A percentile compares a stretch with the other conserved stretches of the same genome.
phyloP scores from a whole-genome alignment of 2,888 invertebrate genomes.

The Norana najaformis region DNA sequence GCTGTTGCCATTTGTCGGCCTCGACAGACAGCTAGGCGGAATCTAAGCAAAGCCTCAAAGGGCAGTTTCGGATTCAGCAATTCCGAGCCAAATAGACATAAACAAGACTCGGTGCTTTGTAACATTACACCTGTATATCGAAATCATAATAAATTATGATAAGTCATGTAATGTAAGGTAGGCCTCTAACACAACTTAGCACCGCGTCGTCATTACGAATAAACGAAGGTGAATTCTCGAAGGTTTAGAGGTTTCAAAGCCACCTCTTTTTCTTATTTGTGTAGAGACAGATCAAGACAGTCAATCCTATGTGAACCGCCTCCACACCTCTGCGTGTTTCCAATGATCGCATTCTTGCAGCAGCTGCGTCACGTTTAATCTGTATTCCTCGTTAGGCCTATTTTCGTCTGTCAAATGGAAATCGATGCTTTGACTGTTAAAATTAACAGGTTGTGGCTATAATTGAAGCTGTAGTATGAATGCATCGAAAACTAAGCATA shows the following conservation, averaged over 20 bases:
- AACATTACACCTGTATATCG: too few relatives aligned
- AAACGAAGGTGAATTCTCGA: not conserved
- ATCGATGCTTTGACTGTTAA: not conserved
- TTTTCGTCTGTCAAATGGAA: too few relatives aligned
- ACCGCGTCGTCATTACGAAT: not conserved
- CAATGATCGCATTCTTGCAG: not conserved
- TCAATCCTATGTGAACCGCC: not conserved
- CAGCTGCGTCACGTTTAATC: not conserved
- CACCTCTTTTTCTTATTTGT: too few relatives aligned
- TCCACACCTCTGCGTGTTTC: not conserved
- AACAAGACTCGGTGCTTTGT: not conserved
- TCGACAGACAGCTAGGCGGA: not conserved
- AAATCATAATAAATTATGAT: too few relatives aligned
- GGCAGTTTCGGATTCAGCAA: not conserved
- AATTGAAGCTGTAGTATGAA: not conserved
- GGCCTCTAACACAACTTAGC: too few relatives aligned
- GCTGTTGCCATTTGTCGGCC: not conserved
- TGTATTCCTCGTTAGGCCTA: too few relatives aligned
- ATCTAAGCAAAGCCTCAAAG: not conserved
- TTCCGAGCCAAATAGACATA: not conserved
- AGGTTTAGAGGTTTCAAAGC: too few relatives aligned
- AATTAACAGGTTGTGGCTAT: not conserved
- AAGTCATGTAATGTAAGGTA: too few relatives aligned
- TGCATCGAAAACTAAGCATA: not conserved
- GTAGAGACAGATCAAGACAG: too few relatives aligned